Conservation (phyloP, 2,113 vertebrate genomes). For the Blennius ocellaris region DNA sequence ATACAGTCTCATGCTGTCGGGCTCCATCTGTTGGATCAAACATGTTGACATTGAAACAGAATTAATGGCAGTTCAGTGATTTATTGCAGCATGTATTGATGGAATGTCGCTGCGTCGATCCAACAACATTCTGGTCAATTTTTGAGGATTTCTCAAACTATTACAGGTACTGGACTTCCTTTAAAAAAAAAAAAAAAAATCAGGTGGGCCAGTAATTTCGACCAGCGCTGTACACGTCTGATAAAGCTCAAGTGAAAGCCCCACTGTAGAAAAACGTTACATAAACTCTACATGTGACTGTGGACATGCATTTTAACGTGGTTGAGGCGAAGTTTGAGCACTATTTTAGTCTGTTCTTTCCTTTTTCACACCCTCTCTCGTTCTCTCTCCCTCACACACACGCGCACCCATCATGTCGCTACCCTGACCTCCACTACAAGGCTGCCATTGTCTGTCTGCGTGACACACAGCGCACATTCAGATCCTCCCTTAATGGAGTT, state of each 20-base stretch:
- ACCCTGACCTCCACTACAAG: conserved; percentile 33
- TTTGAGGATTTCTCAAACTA: too few relatives aligned
- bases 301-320: conserved; percentile 19
- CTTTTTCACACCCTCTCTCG: neutral
- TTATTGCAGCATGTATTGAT: too few relatives aligned
- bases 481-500: conserved; percentile 35
- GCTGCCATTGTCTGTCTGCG: conserved; percentile 43
- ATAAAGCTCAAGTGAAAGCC: neutral
- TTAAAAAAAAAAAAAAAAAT: too few relatives aligned
- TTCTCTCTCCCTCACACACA: neutral
- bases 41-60: too few relatives aligned
- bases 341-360: conserved; percentile 4
- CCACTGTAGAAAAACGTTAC: neutral
- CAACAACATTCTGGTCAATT: too few relatives aligned
- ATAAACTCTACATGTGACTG: conserved; percentile 14
- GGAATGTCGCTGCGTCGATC: too few relatives aligned
- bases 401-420: conserved; percentile 16
- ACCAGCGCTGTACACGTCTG: neutral
- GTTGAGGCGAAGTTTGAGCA: neutral
- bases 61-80: too few relatives aligned
- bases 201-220: too few relatives aligned
- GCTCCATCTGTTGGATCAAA: too few relatives aligned
- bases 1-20: too few relatives aligned
- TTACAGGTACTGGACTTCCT: too few relatives aligned
- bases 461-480: conserved; percentile 44